Percentiles rank a stretch among this genome's conserved stretches.
These are phyloP conservation scores for Thalassophryne amazonica DNA, from an alignment of 2,797 vertebrate species.

Conservation along the genomic window DNA sequence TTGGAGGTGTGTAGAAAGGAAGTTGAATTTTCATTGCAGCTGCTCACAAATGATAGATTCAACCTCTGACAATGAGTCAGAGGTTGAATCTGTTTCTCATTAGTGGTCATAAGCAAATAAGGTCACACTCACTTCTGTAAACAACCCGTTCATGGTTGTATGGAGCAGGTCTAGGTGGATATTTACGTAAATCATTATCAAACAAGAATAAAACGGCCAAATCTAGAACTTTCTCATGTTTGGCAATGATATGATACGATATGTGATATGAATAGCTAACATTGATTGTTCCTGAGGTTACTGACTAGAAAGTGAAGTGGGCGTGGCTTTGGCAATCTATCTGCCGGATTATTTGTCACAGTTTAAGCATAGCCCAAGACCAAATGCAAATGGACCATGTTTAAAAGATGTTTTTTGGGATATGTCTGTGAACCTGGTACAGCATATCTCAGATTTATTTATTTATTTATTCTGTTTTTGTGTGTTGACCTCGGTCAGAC, in stretches of 20 bases:
- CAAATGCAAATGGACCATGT: constrained; percentile 44
- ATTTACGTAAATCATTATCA: too few relatives aligned
- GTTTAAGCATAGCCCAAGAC: constrained; percentile 23
- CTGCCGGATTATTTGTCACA: constrained; percentile 28
- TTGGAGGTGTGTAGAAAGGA: too few relatives aligned
- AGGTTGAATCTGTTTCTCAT: too few relatives aligned
- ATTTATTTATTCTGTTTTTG: constrained; percentile 39
- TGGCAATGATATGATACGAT: constrained; percentile 2
- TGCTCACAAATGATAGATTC: too few relatives aligned
- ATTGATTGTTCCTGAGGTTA: not conserved
- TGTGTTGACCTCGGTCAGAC: constrained; percentile 53
- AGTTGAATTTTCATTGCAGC: too few relatives aligned
- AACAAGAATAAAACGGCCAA: too few relatives aligned
- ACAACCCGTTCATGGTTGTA: too few relatives aligned
- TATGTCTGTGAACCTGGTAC: constrained; percentile 15
- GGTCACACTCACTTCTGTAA: too few relatives aligned
- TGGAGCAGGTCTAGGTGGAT: not conserved
- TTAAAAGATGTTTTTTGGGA: constrained; percentile 39
- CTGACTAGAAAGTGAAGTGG: constrained; percentile 1
- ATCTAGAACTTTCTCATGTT: too few relatives aligned
- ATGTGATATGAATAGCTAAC: too few relatives aligned
- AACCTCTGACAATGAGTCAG: too few relatives aligned
- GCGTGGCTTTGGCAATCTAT: constrained; percentile 1
- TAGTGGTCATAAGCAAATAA: too few relatives aligned
- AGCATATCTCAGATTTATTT: constrained; percentile 31